phyloP scores from a whole-genome alignment of 2,113 vertebrate genomes.

The Andinoacara biseriatus region DNA sequence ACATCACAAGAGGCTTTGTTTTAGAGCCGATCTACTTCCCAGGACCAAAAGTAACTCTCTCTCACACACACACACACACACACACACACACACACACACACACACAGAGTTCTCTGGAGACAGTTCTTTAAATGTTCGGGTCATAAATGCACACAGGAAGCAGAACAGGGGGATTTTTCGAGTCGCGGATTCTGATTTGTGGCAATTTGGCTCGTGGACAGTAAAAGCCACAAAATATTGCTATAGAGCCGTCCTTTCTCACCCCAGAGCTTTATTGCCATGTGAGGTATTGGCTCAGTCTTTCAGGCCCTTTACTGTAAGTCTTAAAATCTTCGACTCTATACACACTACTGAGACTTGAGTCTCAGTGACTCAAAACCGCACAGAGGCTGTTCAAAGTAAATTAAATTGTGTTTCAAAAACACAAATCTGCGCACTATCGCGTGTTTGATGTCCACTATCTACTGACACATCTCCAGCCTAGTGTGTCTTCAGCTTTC shows the following conservation, averaged over 20 bases:
- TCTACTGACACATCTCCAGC: not conserved
- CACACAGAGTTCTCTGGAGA: not conserved
- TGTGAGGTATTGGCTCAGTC: not conserved
- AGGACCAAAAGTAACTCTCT: not conserved
- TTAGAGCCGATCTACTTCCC: constrained; percentile 2
- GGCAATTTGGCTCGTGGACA: not conserved
- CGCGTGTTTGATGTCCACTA: too few species aligned
- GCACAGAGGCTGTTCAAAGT: too few species aligned
- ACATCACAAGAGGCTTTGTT: too few species aligned
- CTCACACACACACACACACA: not conserved
- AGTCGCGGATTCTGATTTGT: not conserved
- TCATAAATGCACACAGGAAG: constrained; percentile 17
- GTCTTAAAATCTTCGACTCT: not conserved
- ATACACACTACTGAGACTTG: too few species aligned
- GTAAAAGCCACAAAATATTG: not conserved
- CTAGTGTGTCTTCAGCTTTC: not conserved
- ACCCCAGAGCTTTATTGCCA: not conserved
- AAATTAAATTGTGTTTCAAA: not conserved
- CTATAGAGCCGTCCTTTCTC: not conserved
- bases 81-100: not conserved
- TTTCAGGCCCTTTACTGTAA: not conserved
- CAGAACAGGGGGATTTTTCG: not conserved
- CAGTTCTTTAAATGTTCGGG: not conserved
- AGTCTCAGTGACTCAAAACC: too few species aligned
- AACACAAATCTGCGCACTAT: not conserved